Evolutionary conservation across 2,888 invertebrate genomes (phyloP), one percentile per base, ranked within the genome.

Genomic region (Operophtera brumata): DNA sequence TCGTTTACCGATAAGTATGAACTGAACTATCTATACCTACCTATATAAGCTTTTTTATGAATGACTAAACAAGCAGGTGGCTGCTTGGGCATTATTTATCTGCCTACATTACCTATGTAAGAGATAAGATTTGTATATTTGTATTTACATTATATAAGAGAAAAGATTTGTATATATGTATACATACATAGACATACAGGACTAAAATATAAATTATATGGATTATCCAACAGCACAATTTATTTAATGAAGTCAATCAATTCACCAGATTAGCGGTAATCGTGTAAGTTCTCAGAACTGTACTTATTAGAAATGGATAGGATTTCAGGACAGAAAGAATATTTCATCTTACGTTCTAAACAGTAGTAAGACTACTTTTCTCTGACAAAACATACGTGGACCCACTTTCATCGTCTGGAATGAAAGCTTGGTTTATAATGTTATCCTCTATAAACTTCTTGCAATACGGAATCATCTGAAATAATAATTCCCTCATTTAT

Each of bases 381-480:
- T 62, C 62, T 28, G 53, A 41, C 51, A 43, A 37, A 10, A 62
- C 55, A 56, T 44, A 64, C 20, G 55, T 36, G 34, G 64, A 65
- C 2, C 46, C 59, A 51, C 63, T 68, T 28, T 65, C 66, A 13
- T 67, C 69, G 30, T 66, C 66, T 1, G 72, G 65, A 30, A 78
- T 50, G 56, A 80, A 77, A 1, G 54, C 59, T 61, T 74, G 72
- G 52, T 78, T 73, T 49, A 78, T 70, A 41, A 84, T 70, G 54
- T 85, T 80, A 5, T 84, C 79, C 51, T 71, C 59, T 37, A 84
- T 54, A 66, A 88, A 82, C 64, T 77, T 80, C 60, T 79, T 82
- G 63, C 86, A 86, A 60, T 75, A 80, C 12, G 71, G 67, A 34
- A 80, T 73, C 47, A 86, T 66, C 87, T 87, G 77, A 78, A 80